These are phyloP conservation scores for Panonychus citri DNA, from an alignment of 1,140 invertebrate genomes.

Conservation along the genomic window DNA sequence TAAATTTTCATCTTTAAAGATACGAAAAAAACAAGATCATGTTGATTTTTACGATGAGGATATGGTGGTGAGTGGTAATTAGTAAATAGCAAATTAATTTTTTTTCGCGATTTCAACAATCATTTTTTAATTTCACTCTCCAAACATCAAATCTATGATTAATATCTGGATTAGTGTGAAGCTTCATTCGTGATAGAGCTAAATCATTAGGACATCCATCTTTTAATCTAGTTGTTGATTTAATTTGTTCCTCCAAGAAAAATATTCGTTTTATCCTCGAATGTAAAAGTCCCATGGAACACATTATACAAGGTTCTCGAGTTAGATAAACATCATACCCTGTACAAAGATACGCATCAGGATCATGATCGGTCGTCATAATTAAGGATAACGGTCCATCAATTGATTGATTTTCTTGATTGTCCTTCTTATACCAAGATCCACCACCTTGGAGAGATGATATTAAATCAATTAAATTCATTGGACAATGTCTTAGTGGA, in stretches of 20 bases:
- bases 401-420: not conserved
- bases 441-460: conserved; percentile 56
- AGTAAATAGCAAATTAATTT: no score
- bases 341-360: conserved; percentile 15
- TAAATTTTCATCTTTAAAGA: no score
- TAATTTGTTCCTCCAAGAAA: conserved; percentile 26
- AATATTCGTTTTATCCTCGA: conserved; percentile 58
- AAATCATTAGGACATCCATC: conserved; percentile 35
- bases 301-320: conserved; percentile 67
- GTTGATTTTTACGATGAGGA: no score
- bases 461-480: conserved; percentile 62
- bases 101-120: no score
- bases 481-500: conserved; percentile 56
- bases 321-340: conserved; percentile 58
- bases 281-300: conserved; percentile 78
- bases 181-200: conserved; percentile 38
- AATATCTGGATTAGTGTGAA: conserved; percentile 50
- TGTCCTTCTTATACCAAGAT: conserved; percentile 29
- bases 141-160: conserved; percentile 81
- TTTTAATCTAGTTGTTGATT: not conserved
- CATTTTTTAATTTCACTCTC: conserved; percentile 15
- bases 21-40: no score
- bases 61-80: no score
- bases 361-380: not conserved
- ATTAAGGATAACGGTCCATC: no score